A percentile compares a stretch with the other conserved stretches of the same genome.
These are phyloP conservation scores for Hormiphora californensis DNA, from an alignment of 37 sponge, comb jelly and placozoan species.

Conservation along the genomic window DNA sequence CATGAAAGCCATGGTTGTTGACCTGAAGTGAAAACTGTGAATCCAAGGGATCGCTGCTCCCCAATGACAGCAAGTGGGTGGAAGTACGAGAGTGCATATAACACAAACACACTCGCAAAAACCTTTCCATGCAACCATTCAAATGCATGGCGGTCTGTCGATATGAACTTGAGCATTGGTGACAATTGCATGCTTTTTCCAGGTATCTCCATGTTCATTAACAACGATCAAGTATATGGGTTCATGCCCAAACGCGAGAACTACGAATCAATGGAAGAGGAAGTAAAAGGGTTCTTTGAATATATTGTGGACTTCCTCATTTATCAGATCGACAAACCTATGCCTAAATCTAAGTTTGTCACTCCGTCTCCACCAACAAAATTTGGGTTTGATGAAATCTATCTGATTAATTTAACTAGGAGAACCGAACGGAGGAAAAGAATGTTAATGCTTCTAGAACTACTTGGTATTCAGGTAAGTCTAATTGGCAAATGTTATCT, in stretches of 20 bases:
- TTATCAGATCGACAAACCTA: background rate
- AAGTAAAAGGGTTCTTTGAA: background rate
- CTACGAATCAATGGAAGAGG: slow-evolving; percentile 56
- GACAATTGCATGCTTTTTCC: no score
- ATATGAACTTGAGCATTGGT: no score
- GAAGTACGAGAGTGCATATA: no score
- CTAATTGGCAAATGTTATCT: no score
- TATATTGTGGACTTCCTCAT: slow-evolving; percentile 4
- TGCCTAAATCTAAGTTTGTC: background rate
- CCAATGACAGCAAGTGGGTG: no score
- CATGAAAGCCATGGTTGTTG: no score
- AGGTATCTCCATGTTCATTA: slow-evolving; percentile 69
- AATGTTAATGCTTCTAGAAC: slow-evolving; percentile 72
- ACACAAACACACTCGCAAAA: no score
- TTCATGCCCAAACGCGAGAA: slow-evolving; percentile 55
- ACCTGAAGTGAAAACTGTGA: no score
- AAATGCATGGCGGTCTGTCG: no score
- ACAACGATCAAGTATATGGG: slow-evolving; percentile 65
- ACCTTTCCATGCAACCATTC: no score
- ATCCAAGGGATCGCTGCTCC: no score
- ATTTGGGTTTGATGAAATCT: slow-evolving; percentile 64
- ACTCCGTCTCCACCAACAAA: background rate
- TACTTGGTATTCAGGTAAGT: slow-evolving; percentile 62
- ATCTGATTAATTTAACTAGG: slow-evolving; percentile 76
- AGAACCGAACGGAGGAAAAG: slow-evolving; percentile 70